Conservation (phyloP, 2,113 vertebrate species). For the Nothocercus nigrocapillus region DNA sequence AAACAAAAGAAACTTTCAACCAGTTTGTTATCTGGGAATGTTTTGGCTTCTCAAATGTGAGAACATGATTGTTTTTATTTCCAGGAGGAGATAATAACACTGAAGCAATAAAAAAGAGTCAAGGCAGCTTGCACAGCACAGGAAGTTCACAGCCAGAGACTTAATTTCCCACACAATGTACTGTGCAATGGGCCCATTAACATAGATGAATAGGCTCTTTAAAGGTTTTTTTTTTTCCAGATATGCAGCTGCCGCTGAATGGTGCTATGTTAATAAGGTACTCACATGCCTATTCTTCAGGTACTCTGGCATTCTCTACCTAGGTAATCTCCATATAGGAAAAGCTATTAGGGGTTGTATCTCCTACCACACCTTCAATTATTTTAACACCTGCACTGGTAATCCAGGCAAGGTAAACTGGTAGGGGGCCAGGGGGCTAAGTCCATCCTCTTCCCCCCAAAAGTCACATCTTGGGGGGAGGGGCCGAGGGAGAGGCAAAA, state of each 20-base stretch:
- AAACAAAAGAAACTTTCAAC: slow-evolving; percentile 85
- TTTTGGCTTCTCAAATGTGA: slow-evolving; percentile 85
- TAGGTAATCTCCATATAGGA: slow-evolving; percentile 88
- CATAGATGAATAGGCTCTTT: slow-evolving; percentile 93
- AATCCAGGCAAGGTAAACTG: slow-evolving; percentile 84
- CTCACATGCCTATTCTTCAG: slow-evolving; percentile 91
- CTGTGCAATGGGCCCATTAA: slow-evolving; percentile 90
- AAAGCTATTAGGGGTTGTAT: slow-evolving; percentile 81
- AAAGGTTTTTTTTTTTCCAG: slow-evolving; percentile 81
- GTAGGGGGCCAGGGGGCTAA: slow-evolving; percentile 77
- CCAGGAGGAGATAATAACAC: slow-evolving; percentile 85
- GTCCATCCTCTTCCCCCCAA: slow-evolving; percentile 69
- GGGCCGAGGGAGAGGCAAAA: neutral
- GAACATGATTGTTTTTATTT: slow-evolving; percentile 88
- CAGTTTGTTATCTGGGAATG: slow-evolving; percentile 83
- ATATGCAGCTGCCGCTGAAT: slow-evolving; percentile 92
- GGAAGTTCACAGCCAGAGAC: slow-evolving; percentile 90
- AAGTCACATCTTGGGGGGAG: slow-evolving; percentile 68
- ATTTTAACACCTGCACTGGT: slow-evolving; percentile 91
- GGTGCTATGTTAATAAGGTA: slow-evolving; percentile 91
- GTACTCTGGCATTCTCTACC: slow-evolving; percentile 86
- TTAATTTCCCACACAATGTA: slow-evolving; percentile 92
- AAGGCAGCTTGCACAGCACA: slow-evolving; percentile 83
- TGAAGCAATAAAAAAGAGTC: slow-evolving; percentile 87
- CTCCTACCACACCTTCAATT: slow-evolving; percentile 94